Base-by-base conservation (phyloP, 2,888 invertebrate genomes). In the Parascotia fuliginaria region DNA sequence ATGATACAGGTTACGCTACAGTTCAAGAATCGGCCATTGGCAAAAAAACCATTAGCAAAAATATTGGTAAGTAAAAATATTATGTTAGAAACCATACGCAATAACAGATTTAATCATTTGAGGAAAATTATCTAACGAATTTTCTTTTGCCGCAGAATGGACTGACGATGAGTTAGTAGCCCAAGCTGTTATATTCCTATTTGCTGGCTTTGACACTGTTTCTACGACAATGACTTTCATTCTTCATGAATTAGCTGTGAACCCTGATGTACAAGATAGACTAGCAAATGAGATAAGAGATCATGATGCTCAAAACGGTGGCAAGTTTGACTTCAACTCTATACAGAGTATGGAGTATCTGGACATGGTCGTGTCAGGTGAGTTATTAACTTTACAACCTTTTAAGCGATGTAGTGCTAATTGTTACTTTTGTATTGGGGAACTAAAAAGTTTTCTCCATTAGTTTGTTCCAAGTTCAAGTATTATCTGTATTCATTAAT, bases 331-430 rank as follows among this genome's bases (percentile, higher is more conserved):
- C 34, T 94, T 93, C 59, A 73, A 64, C n/a, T 69, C 76, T 2
- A 70, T 83, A 32, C 79, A 75, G 41, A 65, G 60, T 2, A 70
- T 83, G 76, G 55, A 47, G 1, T 83, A 81, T 41, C 60, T 94
- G 70, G 93, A 94, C 41, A 93, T 93, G 83, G 89, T 93, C 0
- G 68, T 93, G 0, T 82, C 83, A 54, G 85, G 86, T 85, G 58
- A 19, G 19, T 19, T 19, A n/a, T n/a, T n/a, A n/a, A n/a, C n/a
- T n/a, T n/a, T n/a, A n/a, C n/a, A n/a, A n/a, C n/a, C n/a, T n/a
- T n/a, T n/a, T n/a, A n/a, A n/a, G n/a, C n/a, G n/a, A n/a, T n/a
- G n/a, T n/a, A n/a, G n/a, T n/a, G n/a, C n/a, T n/a, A n/a, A n/a
- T n/a, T n/a, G n/a, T n/a, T n/a, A n/a, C n/a, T n/a, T n/a, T n/a